phyloP scores from a whole-genome alignment of 1,140 invertebrate genomes.

The Zaprionus lachaisei region DNA sequence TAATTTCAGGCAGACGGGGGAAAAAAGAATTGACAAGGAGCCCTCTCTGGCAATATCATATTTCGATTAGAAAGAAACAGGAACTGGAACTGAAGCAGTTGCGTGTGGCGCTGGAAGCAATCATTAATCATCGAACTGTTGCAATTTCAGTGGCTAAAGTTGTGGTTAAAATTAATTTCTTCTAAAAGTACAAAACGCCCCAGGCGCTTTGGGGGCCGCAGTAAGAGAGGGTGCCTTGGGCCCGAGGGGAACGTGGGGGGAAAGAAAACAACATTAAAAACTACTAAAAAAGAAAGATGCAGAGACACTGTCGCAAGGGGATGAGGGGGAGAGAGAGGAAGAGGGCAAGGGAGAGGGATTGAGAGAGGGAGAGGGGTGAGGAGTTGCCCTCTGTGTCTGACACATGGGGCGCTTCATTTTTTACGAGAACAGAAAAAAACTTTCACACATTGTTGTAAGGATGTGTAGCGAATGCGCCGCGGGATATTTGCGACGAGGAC shows the following conservation, averaged over 20 bases:
- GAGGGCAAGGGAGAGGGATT: background rate
- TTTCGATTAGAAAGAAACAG: constrained; percentile 30
- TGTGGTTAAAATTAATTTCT: constrained; percentile 80
- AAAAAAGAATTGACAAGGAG: constrained; percentile 17
- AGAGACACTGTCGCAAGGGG: constrained; percentile 27
- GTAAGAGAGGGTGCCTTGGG: background rate
- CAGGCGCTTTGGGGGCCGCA: constrained; percentile 22
- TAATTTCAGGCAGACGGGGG: constrained; percentile 59
- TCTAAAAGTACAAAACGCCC: constrained; percentile 62
- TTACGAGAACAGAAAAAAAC: constrained; percentile 69
- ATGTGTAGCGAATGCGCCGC: constrained; percentile 77
- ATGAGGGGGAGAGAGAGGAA: background rate
- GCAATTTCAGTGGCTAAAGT: constrained; percentile 70
- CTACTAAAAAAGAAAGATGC: constrained; percentile 64
- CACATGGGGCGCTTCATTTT: constrained; percentile 75
- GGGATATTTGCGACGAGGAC: constrained; percentile 70
- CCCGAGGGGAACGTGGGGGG: constrained; percentile 13
- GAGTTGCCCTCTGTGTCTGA: constrained; percentile 65
- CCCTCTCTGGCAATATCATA: constrained; percentile 51
- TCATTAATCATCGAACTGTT: constrained; percentile 81
- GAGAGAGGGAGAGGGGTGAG: constrained; percentile 12
- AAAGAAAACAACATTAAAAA: constrained; percentile 80
- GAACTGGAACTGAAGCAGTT: constrained; percentile 34
- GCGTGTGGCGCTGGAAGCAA: constrained; percentile 62
- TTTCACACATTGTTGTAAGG: constrained; percentile 81